A percentile compares a stretch with the other conserved stretches of the same genome.
Conservation (phyloP, 2,113 vertebrate genomes). For the Lutjanus erythropterus region DNA sequence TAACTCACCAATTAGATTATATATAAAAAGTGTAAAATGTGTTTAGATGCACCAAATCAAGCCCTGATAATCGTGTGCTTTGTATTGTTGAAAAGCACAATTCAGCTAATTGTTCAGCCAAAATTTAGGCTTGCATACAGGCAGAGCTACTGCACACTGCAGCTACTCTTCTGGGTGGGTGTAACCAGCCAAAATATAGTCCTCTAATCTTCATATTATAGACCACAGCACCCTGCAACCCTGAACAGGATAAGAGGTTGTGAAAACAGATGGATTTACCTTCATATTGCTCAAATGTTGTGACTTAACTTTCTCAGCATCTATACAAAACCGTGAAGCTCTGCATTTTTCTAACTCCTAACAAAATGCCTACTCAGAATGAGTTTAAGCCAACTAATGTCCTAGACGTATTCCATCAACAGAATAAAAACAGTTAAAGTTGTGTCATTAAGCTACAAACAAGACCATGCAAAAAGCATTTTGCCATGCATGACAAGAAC, state of each 20-base stretch:
- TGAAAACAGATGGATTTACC: constrained; percentile 17
- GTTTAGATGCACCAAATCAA: neutral
- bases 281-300: neutral
- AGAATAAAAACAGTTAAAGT: neutral
- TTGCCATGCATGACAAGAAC: neutral
- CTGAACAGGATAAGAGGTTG: constrained; percentile 3
- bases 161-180: constrained; percentile 31
- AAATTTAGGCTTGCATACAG: constrained; percentile 4
- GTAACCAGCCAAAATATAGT: constrained; percentile 43
- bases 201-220: constrained; percentile 44
- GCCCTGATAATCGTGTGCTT: neutral
- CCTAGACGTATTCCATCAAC: too few species aligned
- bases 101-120: neutral
- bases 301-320: neutral
- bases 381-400: neutral
- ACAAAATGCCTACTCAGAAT: neutral
- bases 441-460: neutral
- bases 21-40: neutral
- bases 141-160: neutral
- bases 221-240: neutral
- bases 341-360: neutral
- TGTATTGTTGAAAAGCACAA: neutral
- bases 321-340: neutral
- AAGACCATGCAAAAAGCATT: neutral
- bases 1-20: constrained; percentile 22